phyloP scores from a whole-genome alignment of 2,888 invertebrate species.

The Protonemura montana region DNA sequence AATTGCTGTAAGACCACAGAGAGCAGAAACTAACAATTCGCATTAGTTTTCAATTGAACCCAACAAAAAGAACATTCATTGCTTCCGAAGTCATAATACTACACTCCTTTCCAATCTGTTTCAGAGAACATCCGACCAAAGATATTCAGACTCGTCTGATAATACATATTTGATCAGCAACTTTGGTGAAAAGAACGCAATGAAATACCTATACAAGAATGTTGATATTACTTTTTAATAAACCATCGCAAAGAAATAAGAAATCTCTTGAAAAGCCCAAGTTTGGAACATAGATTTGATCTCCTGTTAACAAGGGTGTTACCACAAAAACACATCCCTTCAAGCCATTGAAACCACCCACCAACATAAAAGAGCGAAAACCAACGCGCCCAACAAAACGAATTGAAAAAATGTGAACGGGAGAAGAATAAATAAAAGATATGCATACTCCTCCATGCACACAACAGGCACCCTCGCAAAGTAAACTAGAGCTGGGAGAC shows the following conservation, averaged over 20 bases:
- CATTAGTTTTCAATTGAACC: neutral
- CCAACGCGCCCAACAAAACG: neutral
- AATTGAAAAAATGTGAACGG: neutral
- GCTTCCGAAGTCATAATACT: neutral
- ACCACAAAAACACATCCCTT: neutral
- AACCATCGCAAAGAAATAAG: neutral
- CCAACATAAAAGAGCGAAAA: neutral
- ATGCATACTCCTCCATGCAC: neutral
- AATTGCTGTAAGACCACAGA: neutral
- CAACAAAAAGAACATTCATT: neutral
- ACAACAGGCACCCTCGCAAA: neutral
- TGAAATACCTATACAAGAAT: neutral
- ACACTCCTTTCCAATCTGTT: neutral
- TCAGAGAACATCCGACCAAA: neutral
- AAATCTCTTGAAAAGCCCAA: neutral
- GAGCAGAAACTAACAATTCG: neutral
- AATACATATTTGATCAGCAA: neutral
- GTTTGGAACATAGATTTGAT: conserved; percentile 1
- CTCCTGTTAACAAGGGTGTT: conserved; percentile 28
- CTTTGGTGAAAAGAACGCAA: neutral
- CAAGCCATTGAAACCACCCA: neutral
- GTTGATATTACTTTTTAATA: neutral
- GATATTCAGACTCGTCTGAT: neutral
- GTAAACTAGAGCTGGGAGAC: conserved; percentile 23
- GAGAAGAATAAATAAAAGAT: conserved; percentile 1